phyloP scores from a whole-genome alignment of 2,113 vertebrate genomes.

The Oenanthe melanoleuca region DNA sequence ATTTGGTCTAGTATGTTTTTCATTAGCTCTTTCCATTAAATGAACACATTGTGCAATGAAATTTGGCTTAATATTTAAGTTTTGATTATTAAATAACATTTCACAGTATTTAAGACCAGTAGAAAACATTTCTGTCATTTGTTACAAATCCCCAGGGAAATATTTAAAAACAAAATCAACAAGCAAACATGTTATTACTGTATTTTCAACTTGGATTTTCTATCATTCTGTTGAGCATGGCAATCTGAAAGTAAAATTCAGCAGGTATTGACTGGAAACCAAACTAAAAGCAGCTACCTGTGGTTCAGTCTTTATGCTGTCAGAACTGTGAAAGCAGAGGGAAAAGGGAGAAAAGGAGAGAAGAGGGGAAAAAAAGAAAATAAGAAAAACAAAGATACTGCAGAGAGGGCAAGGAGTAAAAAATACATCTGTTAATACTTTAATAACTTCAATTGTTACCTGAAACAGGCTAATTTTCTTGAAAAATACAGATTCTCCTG shows the following conservation, averaged over 20 bases:
- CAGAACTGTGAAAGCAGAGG: background rate
- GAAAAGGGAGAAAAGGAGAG: background rate
- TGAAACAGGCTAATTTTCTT: background rate
- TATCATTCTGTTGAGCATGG: background rate
- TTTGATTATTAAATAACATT: constrained; percentile 58
- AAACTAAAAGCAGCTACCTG: background rate
- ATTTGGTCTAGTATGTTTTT: constrained; percentile 38
- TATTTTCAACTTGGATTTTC: constrained; percentile 26
- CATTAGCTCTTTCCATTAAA: constrained; percentile 53
- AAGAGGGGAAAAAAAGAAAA: background rate
- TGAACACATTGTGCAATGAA: constrained; percentile 40
- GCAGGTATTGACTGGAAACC: background rate
- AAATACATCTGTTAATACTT: background rate
- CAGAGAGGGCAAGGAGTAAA: background rate
- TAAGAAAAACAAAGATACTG: background rate
- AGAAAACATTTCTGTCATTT: constrained; percentile 56
- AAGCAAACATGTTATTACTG: constrained; percentile 15
- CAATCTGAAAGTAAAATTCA: constrained; percentile 28
- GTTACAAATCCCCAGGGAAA: constrained; percentile 36
- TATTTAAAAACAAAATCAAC: constrained; percentile 27
- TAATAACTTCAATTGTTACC: background rate
- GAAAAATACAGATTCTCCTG: background rate
- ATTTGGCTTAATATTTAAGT: constrained; percentile 52
- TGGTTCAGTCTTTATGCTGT: background rate
- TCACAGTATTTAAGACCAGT: constrained; percentile 60